Evolutionary conservation across 2,888 invertebrate species (phyloP), one percentile per base, ranked within the genome.

Genomic region (Catocala fraxini): DNA sequence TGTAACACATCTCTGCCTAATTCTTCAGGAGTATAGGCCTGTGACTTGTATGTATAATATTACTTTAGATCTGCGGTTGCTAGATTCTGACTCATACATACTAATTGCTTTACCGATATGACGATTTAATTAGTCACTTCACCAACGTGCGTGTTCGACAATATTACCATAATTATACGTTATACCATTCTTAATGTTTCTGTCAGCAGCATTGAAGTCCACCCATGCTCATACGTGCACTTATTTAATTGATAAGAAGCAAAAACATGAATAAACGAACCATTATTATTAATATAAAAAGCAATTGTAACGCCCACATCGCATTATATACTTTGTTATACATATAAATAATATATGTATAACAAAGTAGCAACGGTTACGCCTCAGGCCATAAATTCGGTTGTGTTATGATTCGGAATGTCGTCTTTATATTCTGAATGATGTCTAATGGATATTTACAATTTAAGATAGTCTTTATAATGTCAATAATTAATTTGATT

Each of bases 271-370:
- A 70, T 70, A 66, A 66, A 63, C 41, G 56, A 53, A 57, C 52
- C 12, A 68, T 75, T 63, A 65, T 56, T 55, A 69, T 58, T 69
- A 59, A 13, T 51, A 66, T 59, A 57, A 64, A 68, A 62, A 59
- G 74, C 62, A 64, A 71, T 74, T 73, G 66, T 66, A 63, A 63
- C 73, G 62, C 74, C 73, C 71, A 64, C 59, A 25, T 15, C 42
- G 47, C 48, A 51, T 60, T 62, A 55, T 52, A 25, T 59, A n/a
- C n/a, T n/a, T n/a, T n/a, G n/a, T n/a, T n/a, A n/a, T n/a, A n/a
- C n/a, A 51, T 53, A 41, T 47, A 55, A 63, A 60, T 56, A 63
- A 63, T 58, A 56, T 59, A 56, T 51, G n/a, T 63, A 60, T 53
- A 47, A 54, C 47, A 51, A 42, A 13, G 11, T 39, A 35, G 6